Conservation (phyloP, 2,888 invertebrate species). For the Dusona sp. region DNA sequence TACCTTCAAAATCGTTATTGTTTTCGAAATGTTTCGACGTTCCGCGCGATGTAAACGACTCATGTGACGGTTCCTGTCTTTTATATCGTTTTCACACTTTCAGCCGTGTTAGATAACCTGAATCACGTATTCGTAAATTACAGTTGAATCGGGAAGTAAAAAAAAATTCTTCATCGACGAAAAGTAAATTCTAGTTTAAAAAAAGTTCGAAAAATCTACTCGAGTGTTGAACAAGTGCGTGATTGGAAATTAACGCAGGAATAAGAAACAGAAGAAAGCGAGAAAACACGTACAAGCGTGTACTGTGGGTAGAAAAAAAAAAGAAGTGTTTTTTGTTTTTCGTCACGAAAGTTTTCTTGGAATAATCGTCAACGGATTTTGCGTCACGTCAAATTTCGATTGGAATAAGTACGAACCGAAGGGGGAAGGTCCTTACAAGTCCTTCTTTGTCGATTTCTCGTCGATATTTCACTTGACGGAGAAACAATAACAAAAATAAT, state of each 20-base stretch:
- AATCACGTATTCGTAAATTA: neutral
- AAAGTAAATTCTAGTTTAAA: neutral
- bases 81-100: constrained; percentile 7
- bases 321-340: constrained; percentile 21
- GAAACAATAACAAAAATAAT: constrained; percentile 13
- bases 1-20: neutral
- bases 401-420: constrained; percentile 38
- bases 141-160: neutral
- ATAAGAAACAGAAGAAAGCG: constrained; percentile 2
- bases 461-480: constrained; percentile 9
- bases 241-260: constrained; percentile 4
- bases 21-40: constrained; percentile 53
- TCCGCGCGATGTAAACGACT: constrained; percentile 54
- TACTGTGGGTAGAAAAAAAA: constrained; percentile 37
- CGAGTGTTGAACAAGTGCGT: constrained; percentile 20
- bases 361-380: constrained; percentile 44
- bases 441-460: constrained; percentile 35
- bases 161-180: neutral
- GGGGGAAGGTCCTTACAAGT: constrained; percentile 59
- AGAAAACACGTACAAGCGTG: constrained; percentile 4
- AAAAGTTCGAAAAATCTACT: neutral
- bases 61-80: constrained; percentile 41
- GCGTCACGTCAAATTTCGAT: constrained; percentile 25
- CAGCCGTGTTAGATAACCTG: neutral
- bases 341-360: constrained; percentile 8